Conservation (phyloP, 2,113 vertebrate genomes). For the Psophia crepitans region DNA sequence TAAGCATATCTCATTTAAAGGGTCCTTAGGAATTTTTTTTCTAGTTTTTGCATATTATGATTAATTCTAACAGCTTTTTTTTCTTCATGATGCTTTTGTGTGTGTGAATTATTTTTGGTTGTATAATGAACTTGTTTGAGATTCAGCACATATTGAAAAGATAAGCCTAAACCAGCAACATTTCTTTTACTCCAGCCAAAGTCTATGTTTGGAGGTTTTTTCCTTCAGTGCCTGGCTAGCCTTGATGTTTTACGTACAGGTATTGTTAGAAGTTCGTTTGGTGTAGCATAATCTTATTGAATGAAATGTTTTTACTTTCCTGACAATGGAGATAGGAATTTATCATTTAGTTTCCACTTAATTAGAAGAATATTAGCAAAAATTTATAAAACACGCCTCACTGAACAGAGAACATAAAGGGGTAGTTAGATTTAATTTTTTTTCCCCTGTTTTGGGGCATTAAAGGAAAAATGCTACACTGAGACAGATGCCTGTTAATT, state of each 20-base stretch:
- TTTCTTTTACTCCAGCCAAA: neutral
- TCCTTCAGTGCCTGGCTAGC: neutral
- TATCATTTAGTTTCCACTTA: neutral
- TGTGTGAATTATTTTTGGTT: neutral
- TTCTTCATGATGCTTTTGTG: neutral
- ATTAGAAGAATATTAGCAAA: neutral
- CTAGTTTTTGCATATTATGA: neutral
- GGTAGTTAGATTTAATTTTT: neutral
- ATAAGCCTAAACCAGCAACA: neutral
- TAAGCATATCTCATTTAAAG: neutral
- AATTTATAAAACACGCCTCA: neutral
- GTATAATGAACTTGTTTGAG: neutral
- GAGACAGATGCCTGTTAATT: neutral
- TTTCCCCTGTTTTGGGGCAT: neutral
- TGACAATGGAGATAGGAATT: neutral
- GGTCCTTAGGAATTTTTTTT: neutral
- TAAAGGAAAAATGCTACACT: neutral
- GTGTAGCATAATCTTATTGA: neutral
- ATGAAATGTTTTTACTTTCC: slow-evolving; percentile 11
- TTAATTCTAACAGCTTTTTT: neutral
- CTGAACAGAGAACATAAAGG: neutral
- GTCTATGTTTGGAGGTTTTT: neutral
- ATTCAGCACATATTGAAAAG: neutral
- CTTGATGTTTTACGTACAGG: slow-evolving; percentile 6
- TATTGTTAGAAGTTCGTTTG: slow-evolving; percentile 13